Percentiles rank a stretch among this genome's conserved stretches.
Conservation (phyloP, 2,888 invertebrate genomes). For the Laothoe populi region DNA sequence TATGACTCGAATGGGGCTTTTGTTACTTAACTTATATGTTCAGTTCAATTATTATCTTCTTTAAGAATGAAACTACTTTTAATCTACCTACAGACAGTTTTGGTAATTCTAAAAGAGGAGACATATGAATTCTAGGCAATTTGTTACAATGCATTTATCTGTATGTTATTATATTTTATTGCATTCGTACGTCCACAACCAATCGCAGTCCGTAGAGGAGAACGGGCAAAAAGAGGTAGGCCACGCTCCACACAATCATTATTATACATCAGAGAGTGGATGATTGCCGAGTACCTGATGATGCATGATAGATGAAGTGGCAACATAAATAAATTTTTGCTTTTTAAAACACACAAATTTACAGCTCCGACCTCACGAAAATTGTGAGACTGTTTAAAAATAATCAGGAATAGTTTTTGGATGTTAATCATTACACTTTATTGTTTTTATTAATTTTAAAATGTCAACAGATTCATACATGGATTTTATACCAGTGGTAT, state of each 20-base stretch:
- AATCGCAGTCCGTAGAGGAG: constrained; percentile 85
- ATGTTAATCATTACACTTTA: constrained; percentile 27
- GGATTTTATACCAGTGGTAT: constrained; percentile 73
- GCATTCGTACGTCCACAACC: constrained; percentile 85
- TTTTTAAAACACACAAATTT: not conserved
- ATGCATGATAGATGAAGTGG: constrained; percentile 38
- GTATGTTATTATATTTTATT: constrained; percentile 84
- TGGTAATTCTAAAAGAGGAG: constrained; percentile 70
- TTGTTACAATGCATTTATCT: constrained; percentile 83
- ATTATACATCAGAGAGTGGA: constrained; percentile 51
- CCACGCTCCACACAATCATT: constrained; percentile 69
- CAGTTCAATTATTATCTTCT: constrained; percentile 69
- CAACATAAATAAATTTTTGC: not conserved
- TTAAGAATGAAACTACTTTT: constrained; percentile 74
- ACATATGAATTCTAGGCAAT: constrained; percentile 74
- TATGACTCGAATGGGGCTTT: constrained; percentile 78
- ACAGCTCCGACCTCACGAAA: not conserved
- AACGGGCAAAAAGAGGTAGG: constrained; percentile 84
- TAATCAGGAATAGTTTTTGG: not conserved
- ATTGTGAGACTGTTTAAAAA: not conserved
- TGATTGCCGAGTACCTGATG: constrained; percentile 57
- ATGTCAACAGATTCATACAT: constrained; percentile 77
- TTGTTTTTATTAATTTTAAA: constrained; percentile 46
- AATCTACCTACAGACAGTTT: constrained; percentile 61
- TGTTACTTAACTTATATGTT: constrained; percentile 71